A percentile compares a stretch with the other conserved stretches of the same genome.
Evolutionary conservation across 2,113 vertebrate species (phyloP).

Genomic region (Chaetorhynchus papuensis): DNA sequence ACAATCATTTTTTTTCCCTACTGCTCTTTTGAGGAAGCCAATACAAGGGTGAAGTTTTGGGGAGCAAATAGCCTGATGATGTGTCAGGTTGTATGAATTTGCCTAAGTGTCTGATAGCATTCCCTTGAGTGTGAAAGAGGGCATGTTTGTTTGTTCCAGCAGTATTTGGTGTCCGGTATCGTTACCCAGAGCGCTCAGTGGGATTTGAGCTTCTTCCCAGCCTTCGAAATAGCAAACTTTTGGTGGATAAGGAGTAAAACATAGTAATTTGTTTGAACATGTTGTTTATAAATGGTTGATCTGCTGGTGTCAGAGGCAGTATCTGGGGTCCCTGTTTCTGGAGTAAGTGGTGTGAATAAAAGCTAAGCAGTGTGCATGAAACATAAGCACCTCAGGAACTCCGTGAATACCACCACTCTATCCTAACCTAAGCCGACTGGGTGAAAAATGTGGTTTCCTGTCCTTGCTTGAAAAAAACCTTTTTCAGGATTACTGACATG

Average conservation of each 20-base stretch:
- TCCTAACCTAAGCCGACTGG: neutral
- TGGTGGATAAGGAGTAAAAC: neutral
- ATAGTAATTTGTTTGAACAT: neutral
- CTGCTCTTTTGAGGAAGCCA: neutral
- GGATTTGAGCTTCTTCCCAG: neutral
- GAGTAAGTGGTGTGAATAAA: conserved; percentile 7
- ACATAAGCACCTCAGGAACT: conserved; percentile 1
- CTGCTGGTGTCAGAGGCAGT: neutral
- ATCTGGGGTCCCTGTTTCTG: neutral
- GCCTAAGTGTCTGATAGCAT: neutral
- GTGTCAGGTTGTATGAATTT: neutral
- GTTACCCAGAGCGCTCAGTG: neutral
- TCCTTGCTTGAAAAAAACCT: conserved; percentile 25
- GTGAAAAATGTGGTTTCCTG: conserved; percentile 60
- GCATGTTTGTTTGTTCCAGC: neutral
- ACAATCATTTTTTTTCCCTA: neutral
- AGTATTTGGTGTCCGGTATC: neutral
- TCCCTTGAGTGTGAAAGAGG: neutral
- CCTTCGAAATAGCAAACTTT: neutral
- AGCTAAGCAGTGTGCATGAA: neutral
- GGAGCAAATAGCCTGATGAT: neutral
- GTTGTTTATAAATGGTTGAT: neutral
- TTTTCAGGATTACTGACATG: conserved; percentile 62
- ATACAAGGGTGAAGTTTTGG: neutral
- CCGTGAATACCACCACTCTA: conserved; percentile 10